Base-by-base conservation (phyloP, 2,888 invertebrate species). In the Drosophila paucipuncta region DNA sequence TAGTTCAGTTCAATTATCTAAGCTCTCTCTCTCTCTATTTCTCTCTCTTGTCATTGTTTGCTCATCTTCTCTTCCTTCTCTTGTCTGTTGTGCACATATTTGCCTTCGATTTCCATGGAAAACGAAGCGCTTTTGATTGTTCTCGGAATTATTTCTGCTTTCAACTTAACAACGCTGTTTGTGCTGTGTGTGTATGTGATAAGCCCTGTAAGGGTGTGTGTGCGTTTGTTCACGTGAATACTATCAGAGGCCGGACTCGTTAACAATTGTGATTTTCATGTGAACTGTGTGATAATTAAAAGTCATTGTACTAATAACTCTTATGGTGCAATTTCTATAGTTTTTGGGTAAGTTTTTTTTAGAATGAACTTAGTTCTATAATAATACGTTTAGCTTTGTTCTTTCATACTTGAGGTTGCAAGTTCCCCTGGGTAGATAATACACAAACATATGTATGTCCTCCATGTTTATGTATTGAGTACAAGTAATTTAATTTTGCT, bases 121-220 rank as follows among this genome's bases (percentile, higher is more conserved):
- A 78, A 80, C 78, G 73, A 83, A 86, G 68, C 82, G 84, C 82
- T 89, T 86, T 90, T 90, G 85, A 86, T 86, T 86, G 82, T 86
- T 89, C 85, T 89, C 50, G 82, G 85, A 86, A 86, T 75, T 86
- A 86, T 75, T 86, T 76, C 22, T 76, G 49, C 68, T 84, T 88
- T 73, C 69, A 83, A 90, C 85, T 85, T 83, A 73, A 82, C 78
- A 82, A 58, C 76, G 68, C 73, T 65, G 41, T 72, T 60, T 41
- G 37, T 37, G 28, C 37, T 43, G 16, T 43, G 18, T 66, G 22
- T 25, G 18, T 67, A 39, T 57, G 63, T 77, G 78, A 77, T 73
- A 78, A 78, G 76, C 68, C n/a, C 43, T 52, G 58, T 53, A 63
- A 33, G 11, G 57, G 28, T 53, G 50, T 50, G 43, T 22, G 28